A percentile compares a stretch with the other conserved stretches of the same genome.
phyloP scores from a whole-genome alignment of 2,113 vertebrate species.

The Mastomys natalensis region DNA sequence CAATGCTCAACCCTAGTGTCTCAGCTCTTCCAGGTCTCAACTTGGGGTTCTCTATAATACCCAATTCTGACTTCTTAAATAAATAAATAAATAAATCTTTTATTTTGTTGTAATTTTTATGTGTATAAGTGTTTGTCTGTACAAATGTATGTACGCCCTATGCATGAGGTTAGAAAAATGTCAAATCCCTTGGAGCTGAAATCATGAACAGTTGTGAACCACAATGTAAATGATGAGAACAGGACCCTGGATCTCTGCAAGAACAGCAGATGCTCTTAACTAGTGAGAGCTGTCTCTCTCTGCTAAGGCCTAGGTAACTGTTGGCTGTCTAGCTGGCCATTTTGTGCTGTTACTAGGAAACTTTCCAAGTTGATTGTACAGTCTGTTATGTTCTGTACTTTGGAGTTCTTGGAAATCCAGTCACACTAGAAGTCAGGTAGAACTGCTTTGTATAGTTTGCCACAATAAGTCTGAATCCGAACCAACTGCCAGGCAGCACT shows the following conservation, averaged over 20 bases:
- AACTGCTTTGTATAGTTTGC: too few relatives aligned
- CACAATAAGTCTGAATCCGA: too few relatives aligned
- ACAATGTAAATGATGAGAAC: background rate
- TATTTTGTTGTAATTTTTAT: background rate
- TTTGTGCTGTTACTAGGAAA: too few relatives aligned
- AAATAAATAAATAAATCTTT: background rate
- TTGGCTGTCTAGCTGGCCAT: too few relatives aligned
- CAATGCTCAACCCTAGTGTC: background rate
- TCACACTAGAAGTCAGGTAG: too few relatives aligned
- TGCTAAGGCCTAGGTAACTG: too few relatives aligned
- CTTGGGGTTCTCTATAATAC: constrained; percentile 18
- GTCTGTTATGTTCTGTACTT: too few relatives aligned
- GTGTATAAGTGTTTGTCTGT: background rate
- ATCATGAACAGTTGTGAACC: background rate
- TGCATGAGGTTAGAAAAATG: background rate
- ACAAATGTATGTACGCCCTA: background rate
- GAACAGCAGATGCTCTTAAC: background rate
- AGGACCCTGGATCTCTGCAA: background rate
- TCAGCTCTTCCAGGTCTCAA: background rate
- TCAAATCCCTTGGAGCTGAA: background rate
- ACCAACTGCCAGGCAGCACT: too few relatives aligned
- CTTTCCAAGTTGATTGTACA: too few relatives aligned
- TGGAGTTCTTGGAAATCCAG: too few relatives aligned
- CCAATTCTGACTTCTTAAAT: background rate
- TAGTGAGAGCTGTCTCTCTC: background rate